phyloP scores from a whole-genome alignment of 30 jellyfish, hydroid and myxozoan species.

The Pseudorhiza aurosa region DNA sequence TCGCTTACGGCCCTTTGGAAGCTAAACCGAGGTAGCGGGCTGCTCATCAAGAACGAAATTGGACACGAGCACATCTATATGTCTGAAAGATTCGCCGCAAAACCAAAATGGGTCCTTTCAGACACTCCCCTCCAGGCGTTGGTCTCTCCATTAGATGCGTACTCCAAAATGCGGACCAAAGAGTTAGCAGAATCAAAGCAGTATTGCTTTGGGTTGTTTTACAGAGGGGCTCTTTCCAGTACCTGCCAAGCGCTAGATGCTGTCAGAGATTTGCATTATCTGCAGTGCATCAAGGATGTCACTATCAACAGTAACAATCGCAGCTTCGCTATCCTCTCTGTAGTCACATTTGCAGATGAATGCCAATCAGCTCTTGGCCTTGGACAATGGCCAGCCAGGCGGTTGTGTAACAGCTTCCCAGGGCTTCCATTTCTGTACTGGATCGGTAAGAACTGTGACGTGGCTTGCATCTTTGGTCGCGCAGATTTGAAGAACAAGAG shows the following conservation, averaged over 20 bases:
- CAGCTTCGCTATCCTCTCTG: constrained; percentile 44
- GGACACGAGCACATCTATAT: constrained; percentile 32
- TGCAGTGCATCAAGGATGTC: constrained; percentile 47
- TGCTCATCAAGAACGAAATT: constrained; percentile 6
- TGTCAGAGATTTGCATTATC: constrained; percentile 11
- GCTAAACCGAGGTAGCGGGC: constrained; percentile 41
- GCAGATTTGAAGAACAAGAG: constrained; percentile 35
- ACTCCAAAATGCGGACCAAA: neutral
- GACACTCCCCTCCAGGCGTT: neutral
- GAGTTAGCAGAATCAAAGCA: neutral
- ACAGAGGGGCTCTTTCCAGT: neutral
- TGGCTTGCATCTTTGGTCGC: constrained; percentile 55
- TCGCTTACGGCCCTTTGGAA: constrained; percentile 59
- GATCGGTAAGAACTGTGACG: constrained; percentile 60
- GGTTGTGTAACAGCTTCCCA: constrained; percentile 35
- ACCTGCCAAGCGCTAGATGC: constrained; percentile 22
- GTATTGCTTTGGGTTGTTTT: constrained; percentile 17
- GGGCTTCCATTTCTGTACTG: constrained; percentile 33
- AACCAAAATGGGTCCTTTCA: constrained; percentile 51
- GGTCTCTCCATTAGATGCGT: neutral
- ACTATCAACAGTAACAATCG: constrained; percentile 23
- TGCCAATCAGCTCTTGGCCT: constrained; percentile 48
- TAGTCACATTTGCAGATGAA: constrained; percentile 47
- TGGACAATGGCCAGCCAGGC: constrained; percentile 54
- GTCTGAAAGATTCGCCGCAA: constrained; percentile 31